phyloP scores from a whole-genome alignment of 2,797 vertebrate genomes.

The Xyrichtys novacula region DNA sequence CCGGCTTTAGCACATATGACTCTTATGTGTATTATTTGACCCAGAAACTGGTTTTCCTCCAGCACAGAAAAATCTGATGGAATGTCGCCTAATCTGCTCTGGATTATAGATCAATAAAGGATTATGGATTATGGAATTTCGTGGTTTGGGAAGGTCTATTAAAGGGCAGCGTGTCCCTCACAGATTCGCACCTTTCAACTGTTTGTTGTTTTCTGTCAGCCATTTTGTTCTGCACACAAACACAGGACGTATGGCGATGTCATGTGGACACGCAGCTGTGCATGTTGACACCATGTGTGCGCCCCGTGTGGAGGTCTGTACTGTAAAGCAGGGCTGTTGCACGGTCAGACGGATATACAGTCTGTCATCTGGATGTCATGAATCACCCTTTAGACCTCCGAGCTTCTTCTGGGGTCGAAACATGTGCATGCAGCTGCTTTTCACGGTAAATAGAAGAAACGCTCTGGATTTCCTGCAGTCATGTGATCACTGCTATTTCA shows the following conservation, averaged over 20 bases:
- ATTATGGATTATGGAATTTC: slow-evolving; percentile 75
- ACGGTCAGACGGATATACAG: slow-evolving; percentile 11
- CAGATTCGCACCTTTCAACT: background rate
- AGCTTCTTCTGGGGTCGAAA: background rate
- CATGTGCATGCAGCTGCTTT: slow-evolving; percentile 32
- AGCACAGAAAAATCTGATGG: slow-evolving; percentile 36
- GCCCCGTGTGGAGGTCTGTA: slow-evolving; percentile 39
- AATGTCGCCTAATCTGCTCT: slow-evolving; percentile 62
- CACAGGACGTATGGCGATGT: slow-evolving; percentile 43
- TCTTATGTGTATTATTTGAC: slow-evolving; percentile 61
- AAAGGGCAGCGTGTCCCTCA: slow-evolving; percentile 32
- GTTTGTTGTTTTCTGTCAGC: slow-evolving; percentile 39
- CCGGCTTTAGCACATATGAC: slow-evolving; percentile 48
- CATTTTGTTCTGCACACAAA: slow-evolving; percentile 43
- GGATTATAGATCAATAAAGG: slow-evolving; percentile 77
- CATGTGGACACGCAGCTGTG: slow-evolving; percentile 52
- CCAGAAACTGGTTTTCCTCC: slow-evolving; percentile 64
- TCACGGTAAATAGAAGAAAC: no score
- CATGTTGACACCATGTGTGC: slow-evolving; percentile 47
- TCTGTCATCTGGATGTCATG: slow-evolving; percentile 52
- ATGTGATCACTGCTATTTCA: background rate
- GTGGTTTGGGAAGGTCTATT: slow-evolving; percentile 53
- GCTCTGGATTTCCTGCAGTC: background rate
- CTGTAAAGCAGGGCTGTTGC: slow-evolving; percentile 30
- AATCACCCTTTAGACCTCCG: slow-evolving; percentile 37